phyloP scores from a whole-genome alignment of 2,113 vertebrate species.

The Lycaon pictus region DNA sequence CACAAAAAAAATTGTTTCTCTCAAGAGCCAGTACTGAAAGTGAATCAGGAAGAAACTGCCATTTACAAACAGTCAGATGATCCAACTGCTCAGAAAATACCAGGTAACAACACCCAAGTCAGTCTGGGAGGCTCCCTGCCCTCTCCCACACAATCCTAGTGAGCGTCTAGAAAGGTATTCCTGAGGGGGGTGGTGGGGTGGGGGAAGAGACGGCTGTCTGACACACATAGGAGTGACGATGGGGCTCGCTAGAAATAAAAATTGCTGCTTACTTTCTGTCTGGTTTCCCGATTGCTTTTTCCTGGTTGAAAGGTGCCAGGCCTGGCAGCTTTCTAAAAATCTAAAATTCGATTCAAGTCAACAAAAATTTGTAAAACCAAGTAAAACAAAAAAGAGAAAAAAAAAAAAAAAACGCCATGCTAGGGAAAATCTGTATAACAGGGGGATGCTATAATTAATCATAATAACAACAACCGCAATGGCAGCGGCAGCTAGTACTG shows the following conservation, averaged over 20 bases:
- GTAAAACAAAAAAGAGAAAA: not conserved
- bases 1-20: not conserved
- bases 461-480: accelerated
- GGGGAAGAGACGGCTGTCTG: conserved; percentile 10
- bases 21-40: not conserved
- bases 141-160: not conserved
- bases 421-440: not conserved
- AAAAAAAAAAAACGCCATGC: not conserved
- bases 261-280: conserved; percentile 80
- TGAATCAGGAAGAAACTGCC: not conserved
- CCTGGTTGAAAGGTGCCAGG: conserved; percentile 72
- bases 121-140: not conserved
- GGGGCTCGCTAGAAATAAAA: conserved; percentile 58
- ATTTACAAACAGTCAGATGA: not conserved
- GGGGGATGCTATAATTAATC: not conserved
- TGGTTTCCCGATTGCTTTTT: conserved; percentile 79
- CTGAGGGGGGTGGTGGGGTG: not conserved
- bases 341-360: conserved; percentile 68
- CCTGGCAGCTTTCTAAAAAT: conserved; percentile 64
- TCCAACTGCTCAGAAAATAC: not conserved
- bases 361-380: conserved; percentile 82
- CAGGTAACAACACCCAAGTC: accelerated
- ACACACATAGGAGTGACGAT: not conserved
- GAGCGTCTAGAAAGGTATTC: not conserved
- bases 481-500: not conserved